Conservation (phyloP, 2,888 invertebrate species). For the Acronicta leporina region DNA sequence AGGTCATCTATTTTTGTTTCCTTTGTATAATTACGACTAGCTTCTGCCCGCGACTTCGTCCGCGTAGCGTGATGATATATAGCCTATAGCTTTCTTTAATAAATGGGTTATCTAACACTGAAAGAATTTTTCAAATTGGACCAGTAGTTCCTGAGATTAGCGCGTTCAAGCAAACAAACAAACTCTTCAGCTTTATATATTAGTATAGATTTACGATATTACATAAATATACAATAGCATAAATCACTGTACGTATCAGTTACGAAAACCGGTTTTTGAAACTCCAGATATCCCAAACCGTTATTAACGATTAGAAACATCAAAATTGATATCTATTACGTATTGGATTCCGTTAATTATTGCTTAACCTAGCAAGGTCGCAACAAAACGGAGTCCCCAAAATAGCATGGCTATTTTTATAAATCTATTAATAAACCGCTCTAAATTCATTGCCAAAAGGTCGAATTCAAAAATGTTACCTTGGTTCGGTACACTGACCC, state of each 20-base stretch:
- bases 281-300: slow-evolving; percentile 6
- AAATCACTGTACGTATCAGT: background rate
- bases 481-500: slow-evolving; percentile 14
- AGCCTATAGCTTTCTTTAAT: too few species aligned
- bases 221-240: background rate
- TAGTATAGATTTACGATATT: background rate
- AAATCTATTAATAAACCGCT: slow-evolving; percentile 6
- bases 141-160: too few species aligned
- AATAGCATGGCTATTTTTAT: slow-evolving; percentile 6
- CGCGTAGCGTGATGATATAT: too few species aligned
- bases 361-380: slow-evolving; percentile 9
- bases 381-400: background rate
- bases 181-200: too few species aligned
- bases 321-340: background rate
- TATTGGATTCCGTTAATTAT: slow-evolving; percentile 2
- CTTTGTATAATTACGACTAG: too few species aligned
- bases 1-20: background rate
- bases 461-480: slow-evolving; percentile 13
- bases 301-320: background rate
- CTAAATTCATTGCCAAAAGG: slow-evolving; percentile 6
- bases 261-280: background rate
- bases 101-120: too few species aligned
- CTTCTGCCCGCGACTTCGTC: too few species aligned
- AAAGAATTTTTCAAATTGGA: too few species aligned
- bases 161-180: too few species aligned